Evolutionary conservation across 2,113 vertebrate genomes (phyloP), one percentile per base, ranked within the genome.

Genomic region (Rhegmatorhina hoffmannsi): DNA sequence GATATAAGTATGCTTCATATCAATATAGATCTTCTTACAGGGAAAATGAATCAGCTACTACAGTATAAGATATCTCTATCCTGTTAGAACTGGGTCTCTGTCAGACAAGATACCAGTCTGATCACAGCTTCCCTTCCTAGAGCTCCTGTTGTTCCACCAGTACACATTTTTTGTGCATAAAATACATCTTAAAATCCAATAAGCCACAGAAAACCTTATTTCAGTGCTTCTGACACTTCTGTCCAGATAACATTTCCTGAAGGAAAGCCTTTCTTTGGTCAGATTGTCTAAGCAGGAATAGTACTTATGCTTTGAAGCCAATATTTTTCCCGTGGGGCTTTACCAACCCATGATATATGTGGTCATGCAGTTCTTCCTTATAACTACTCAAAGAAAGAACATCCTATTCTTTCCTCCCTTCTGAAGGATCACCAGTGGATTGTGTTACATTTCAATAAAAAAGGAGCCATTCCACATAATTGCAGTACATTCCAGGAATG

Each of bases 191-290:
- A 76, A 91, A 87, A 79, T 91, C 21, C 56, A 63, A 4, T 53
- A 33, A 75, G 52, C 50, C 34, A 59, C 1, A 83, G 31, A 63
- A 82, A 94, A 56, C 9, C 21, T 67, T 84, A 77, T 87, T 75
- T 87, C 77, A 90, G 44, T 87, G 80, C 62, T 92, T 84, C 72
- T 87, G 80, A 88, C 46, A 73, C 55, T 73, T 88, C 46, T 77
- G 21, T 59, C 34, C 7, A 2, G 34, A 64, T 75, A 19, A 53
- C 43, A 62, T 63, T 93, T 92, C 63, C 85, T 62, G n/a, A 88
- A 85, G 49, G 9, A 93, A 94, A 90, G 63, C 13, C 40, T 90
- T 79, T 86, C 55, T 90, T 87, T 88, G 31, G 28, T 53, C 43
- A 10, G 9, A 38, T 28, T 43, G 59, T 36, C 64, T 63, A 63